phyloP scores from a whole-genome alignment of 1,140 invertebrate genomes.

The Cyphomyrmex costatus region DNA sequence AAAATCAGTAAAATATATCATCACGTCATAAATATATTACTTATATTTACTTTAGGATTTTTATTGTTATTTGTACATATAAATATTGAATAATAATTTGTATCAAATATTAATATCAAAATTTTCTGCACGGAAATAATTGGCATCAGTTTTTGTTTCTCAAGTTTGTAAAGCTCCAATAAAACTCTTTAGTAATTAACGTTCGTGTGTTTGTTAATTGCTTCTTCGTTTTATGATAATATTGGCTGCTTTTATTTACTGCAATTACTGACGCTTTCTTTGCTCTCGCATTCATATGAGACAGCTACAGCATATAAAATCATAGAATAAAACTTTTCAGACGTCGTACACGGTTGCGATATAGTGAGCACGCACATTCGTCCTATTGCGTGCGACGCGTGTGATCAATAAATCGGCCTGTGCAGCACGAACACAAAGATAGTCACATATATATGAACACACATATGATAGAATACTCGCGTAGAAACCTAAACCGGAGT shows the following conservation, averaged over 20 bases:
- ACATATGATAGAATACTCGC: background rate
- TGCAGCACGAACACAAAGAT: slow-evolving; percentile 78
- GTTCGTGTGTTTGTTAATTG: background rate
- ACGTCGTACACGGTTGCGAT: slow-evolving; percentile 60
- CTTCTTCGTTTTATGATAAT: background rate
- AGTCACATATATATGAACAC: slow-evolving; percentile 71
- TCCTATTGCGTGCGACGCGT: slow-evolving; percentile 82
- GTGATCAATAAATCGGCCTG: slow-evolving; percentile 86
- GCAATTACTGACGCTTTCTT: slow-evolving; percentile 12
- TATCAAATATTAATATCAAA: background rate
- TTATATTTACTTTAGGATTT: background rate
- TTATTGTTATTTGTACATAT: background rate
- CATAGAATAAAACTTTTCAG: slow-evolving; percentile 67
- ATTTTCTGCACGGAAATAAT: background rate
- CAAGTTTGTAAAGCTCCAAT: background rate
- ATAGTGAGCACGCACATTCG: slow-evolving; percentile 74
- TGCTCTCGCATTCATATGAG: background rate
- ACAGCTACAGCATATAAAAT: slow-evolving; percentile 28
- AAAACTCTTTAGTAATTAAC: background rate
- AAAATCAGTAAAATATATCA: slow-evolving; percentile 1
- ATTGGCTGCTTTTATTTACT: background rate
- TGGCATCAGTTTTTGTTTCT: background rate
- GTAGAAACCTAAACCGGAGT: slow-evolving; percentile 52
- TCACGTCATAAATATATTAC: background rate
- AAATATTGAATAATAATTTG: background rate